Percentiles rank a stretch among this genome's conserved stretches.
phyloP scores from a whole-genome alignment of 1,140 invertebrate species.

The Diprion similis region DNA sequence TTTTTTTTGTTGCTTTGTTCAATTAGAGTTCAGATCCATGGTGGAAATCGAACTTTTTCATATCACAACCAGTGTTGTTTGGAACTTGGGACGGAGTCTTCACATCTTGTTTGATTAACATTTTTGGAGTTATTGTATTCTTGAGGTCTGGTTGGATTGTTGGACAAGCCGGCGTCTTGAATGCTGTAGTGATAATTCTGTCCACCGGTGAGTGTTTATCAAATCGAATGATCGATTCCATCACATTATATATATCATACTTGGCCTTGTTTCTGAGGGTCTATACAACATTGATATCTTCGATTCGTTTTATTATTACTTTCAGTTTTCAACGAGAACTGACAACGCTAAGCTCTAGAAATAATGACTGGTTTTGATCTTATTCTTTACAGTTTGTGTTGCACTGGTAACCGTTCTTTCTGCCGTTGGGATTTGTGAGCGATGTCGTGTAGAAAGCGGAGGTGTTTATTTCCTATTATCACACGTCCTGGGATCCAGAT shows the following conservation, averaged over 20 bases:
- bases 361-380: neutral
- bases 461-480: conserved; percentile 95
- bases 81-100: conserved; percentile 98
- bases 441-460: conserved; percentile 92
- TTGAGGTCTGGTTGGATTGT: conserved; percentile 97
- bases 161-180: conserved; percentile 89
- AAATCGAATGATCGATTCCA: neutral
- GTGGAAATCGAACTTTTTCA: conserved; percentile 94
- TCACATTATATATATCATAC: neutral
- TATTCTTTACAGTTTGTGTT: conserved; percentile 74
- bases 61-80: conserved; percentile 92
- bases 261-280: neutral
- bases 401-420: conserved; percentile 91
- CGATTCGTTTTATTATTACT: too few relatives aligned
- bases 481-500: conserved; percentile 90
- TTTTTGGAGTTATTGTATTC: conserved; percentile 97
- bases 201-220: conserved; percentile 71
- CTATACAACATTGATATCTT: neutral
- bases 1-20: conserved; percentile 21
- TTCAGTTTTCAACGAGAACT: neutral
- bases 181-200: conserved; percentile 87
- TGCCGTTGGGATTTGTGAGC: conserved; percentile 94
- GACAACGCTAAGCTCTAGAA: too few relatives aligned
- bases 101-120: conserved; percentile 93
- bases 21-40: conserved; percentile 78